Percentiles rank a stretch among this genome's conserved stretches.
Conservation (phyloP, 30 jellyfish, hydroid and myxozoan genomes). For the Hydractinia echinata region DNA sequence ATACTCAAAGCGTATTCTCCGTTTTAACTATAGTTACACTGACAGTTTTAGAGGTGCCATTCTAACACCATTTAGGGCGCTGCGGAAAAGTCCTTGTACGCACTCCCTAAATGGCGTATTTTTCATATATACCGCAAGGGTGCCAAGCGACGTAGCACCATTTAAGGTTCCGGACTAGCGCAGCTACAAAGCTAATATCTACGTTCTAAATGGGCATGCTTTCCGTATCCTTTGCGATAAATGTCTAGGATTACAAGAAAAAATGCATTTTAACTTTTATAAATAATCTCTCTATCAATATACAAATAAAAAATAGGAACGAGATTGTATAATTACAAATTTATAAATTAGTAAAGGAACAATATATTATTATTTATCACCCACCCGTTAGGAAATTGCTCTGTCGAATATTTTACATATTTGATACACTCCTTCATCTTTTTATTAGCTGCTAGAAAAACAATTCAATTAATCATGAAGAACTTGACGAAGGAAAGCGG, state of each 20-base stretch:
- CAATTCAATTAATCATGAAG: too few relatives aligned
- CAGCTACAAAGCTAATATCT: too few relatives aligned
- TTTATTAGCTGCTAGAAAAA: too few relatives aligned
- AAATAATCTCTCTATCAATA: neutral
- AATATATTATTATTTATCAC: too few relatives aligned
- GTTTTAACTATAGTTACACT: too few relatives aligned
- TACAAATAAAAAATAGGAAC: neutral
- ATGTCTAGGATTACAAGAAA: neutral
- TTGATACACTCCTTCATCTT: too few relatives aligned
- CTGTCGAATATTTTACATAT: too few relatives aligned
- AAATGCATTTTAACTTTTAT: neutral
- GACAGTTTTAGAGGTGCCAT: constrained; percentile 1
- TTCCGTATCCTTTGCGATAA: too few relatives aligned
- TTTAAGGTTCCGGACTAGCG: neutral
- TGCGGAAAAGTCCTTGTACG: neutral
- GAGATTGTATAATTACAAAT: neutral
- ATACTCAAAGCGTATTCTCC: too few relatives aligned
- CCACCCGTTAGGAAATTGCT: too few relatives aligned
- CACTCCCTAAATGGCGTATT: neutral
- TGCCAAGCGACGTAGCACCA: constrained; percentile 1
- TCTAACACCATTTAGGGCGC: constrained; percentile 1
- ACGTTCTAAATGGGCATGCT: too few relatives aligned
- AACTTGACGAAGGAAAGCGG: too few relatives aligned
- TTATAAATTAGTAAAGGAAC: neutral
- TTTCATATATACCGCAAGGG: neutral